Evolutionary conservation across 2,113 vertebrate species (phyloP).

Genomic region (Oophaga pumilio): DNA sequence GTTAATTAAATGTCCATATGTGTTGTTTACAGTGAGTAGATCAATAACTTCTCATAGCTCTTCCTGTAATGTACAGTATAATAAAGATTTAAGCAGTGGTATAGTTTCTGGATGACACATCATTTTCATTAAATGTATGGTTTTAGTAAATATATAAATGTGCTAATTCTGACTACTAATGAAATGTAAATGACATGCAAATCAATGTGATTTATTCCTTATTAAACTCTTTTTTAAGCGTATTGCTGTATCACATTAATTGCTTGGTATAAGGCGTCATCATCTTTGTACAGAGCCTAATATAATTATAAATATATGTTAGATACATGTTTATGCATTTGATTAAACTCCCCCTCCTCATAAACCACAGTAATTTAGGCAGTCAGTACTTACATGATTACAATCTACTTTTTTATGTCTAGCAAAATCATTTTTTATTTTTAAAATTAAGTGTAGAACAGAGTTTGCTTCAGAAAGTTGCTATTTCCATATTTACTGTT

Average conservation of each 20-base stretch:
- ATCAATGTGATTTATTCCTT: not conserved
- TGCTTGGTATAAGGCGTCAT: not conserved
- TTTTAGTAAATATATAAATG: not conserved
- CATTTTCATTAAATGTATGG: not conserved
- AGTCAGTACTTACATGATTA: not conserved
- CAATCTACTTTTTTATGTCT: not conserved
- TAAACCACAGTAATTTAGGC: not conserved
- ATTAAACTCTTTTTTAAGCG: not conserved
- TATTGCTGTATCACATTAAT: not conserved
- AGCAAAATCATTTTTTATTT: not conserved
- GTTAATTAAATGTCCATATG: too few relatives aligned
- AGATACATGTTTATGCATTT: slow-evolving; percentile 7
- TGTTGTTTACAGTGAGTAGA: too few relatives aligned
- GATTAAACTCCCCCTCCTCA: not conserved
- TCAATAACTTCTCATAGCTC: too few relatives aligned
- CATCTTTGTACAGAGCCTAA: not conserved
- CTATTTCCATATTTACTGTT: too few relatives aligned
- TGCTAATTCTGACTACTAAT: not conserved
- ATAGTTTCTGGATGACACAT: not conserved
- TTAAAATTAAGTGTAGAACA: not conserved
- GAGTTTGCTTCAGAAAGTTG: too few relatives aligned
- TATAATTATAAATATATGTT: slow-evolving; percentile 13
- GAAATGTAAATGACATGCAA: not conserved
- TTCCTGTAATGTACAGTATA: too few relatives aligned
- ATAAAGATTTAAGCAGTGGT: not conserved